phyloP scores from a whole-genome alignment of 2,797 vertebrate species.

The Pagetopsis macropterus region DNA sequence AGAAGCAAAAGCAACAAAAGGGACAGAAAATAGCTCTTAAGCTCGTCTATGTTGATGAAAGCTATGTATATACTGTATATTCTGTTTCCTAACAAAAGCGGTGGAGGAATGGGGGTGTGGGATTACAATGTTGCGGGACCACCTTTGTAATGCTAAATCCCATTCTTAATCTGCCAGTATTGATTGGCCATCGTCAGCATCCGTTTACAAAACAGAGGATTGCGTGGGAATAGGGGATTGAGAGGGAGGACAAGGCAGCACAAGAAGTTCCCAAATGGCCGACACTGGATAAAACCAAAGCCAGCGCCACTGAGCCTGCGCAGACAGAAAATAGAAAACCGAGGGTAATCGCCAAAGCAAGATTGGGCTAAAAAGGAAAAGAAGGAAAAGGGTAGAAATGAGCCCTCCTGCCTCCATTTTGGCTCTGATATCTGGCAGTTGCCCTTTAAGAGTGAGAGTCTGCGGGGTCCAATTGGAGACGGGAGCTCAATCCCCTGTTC shows the following conservation, averaged over 20 bases:
- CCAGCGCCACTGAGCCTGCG: conserved; percentile 52
- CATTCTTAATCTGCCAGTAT: conserved; percentile 81
- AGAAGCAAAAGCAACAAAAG: conserved; percentile 24
- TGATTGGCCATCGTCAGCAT: conserved; percentile 80
- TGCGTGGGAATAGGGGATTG: conserved; percentile 50
- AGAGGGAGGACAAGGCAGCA: conserved; percentile 36
- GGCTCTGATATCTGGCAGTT: conserved; percentile 74
- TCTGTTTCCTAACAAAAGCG: conserved; percentile 57
- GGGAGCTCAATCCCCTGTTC: conserved; percentile 75
- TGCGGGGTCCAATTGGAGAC: conserved; percentile 73
- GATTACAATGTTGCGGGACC: conserved; percentile 77
- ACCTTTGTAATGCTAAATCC: conserved; percentile 83
- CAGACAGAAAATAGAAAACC: conserved; percentile 36
- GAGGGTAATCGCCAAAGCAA: conserved; percentile 60
- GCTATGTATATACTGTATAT: conserved; percentile 72
- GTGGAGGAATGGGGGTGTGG: conserved; percentile 57
- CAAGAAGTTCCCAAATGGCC: conserved; percentile 62
- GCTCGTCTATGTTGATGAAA: conserved; percentile 57
- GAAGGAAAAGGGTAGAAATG: conserved; percentile 52
- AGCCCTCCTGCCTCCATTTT: conserved; percentile 72
- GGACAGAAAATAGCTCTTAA: conserved; percentile 37
- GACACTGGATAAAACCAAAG: conserved; percentile 66
- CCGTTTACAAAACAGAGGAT: conserved; percentile 70
- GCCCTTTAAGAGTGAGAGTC: conserved; percentile 80
- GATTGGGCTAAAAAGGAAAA: conserved; percentile 44